Conservation (phyloP, 1,140 invertebrate species). For the Drosophila repleta region DNA sequence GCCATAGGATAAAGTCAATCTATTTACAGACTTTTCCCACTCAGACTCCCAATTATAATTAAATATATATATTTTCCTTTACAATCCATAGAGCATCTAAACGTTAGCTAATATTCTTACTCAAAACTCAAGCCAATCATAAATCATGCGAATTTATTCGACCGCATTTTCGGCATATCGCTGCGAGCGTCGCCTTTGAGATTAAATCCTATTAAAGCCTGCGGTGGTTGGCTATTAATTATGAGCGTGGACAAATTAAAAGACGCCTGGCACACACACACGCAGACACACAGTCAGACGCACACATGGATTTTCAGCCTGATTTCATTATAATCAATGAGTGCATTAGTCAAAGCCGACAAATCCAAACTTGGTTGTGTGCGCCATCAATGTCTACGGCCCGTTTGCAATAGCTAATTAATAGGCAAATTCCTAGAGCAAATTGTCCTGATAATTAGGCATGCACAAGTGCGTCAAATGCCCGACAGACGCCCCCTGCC, state of each 20-base stretch:
- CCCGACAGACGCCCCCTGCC: constrained; percentile 14
- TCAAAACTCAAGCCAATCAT: constrained; percentile 30
- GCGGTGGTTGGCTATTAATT: constrained; percentile 71
- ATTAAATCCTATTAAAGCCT: constrained; percentile 52
- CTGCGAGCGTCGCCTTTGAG: constrained; percentile 24
- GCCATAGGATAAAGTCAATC: no score
- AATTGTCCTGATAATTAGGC: constrained; percentile 80
- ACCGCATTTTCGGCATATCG: constrained; percentile 17
- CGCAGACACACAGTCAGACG: background rate
- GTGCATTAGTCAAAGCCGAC: constrained; percentile 66
- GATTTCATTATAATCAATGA: constrained; percentile 80
- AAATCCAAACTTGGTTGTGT: constrained; percentile 60
- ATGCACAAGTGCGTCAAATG: constrained; percentile 74
- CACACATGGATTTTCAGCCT: constrained; percentile 44
- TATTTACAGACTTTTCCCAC: no score
- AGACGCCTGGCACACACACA: constrained; percentile 42
- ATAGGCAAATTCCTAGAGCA: constrained; percentile 76
- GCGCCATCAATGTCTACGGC: constrained; percentile 43
- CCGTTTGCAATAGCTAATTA: constrained; percentile 67
- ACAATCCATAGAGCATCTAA: background rate
- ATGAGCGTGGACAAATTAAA: constrained; percentile 72
- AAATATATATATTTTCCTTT: no score
- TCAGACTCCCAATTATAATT: no score
- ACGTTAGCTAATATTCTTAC: background rate
- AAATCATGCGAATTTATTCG: constrained; percentile 55